phyloP scores from a whole-genome alignment of 1,140 invertebrate genomes.

The Alviniconcha marisindica region DNA sequence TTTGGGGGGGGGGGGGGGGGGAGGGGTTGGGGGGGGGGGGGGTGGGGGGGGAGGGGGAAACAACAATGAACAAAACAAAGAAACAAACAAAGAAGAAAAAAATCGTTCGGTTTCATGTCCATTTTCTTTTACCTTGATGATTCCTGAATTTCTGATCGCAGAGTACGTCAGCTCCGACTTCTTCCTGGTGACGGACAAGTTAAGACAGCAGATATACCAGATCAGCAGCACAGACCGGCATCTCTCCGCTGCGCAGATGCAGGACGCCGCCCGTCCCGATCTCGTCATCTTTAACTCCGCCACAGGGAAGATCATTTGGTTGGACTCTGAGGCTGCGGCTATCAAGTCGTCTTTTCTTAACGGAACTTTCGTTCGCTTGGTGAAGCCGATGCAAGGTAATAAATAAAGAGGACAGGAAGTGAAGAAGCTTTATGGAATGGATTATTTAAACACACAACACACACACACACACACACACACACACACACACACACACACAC shows the following conservation, averaged over 20 bases:
- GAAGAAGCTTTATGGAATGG: too few species aligned
- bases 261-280: neutral
- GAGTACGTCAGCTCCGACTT: neutral
- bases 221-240: neutral
- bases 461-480: too few species aligned
- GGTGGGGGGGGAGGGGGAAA: too few species aligned
- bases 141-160: constrained; percentile 4
- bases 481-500: too few species aligned
- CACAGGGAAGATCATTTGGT: constrained; percentile 29
- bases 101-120: too few species aligned
- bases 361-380: neutral
- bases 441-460: too few species aligned
- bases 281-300: neutral
- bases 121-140: too few species aligned
- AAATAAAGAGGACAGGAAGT: too few species aligned
- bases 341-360: constrained; percentile 20
- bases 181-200: neutral
- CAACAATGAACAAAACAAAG: too few species aligned
- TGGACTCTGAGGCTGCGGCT: neutral
- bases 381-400: constrained; percentile 10
- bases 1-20: too few species aligned
- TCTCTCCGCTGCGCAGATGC: neutral
- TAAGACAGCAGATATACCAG: neutral
- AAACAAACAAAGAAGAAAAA: too few species aligned
- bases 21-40: too few species aligned